phyloP scores from a whole-genome alignment of 2,797 vertebrate genomes.

The Scleropages formosus region DNA sequence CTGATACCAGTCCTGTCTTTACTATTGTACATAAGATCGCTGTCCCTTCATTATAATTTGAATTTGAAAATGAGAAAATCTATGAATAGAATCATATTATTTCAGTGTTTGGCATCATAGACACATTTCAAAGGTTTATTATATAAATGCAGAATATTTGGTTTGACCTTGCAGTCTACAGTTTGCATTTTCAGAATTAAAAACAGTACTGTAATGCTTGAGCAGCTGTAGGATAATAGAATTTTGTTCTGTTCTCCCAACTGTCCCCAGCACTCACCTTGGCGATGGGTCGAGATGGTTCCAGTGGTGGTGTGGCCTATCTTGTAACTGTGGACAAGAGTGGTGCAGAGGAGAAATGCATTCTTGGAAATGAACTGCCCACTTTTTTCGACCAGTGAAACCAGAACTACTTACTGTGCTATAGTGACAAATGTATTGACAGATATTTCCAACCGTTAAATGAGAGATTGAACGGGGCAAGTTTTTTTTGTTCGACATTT shows the following conservation, averaged over 20 bases:
- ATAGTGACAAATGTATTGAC: accelerated
- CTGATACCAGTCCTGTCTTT: too few relatives aligned
- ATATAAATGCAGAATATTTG: not conserved
- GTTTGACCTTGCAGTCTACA: not conserved
- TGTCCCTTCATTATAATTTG: too few relatives aligned
- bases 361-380: slow-evolving; percentile 77
- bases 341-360: slow-evolving; percentile 68
- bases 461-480: too few relatives aligned
- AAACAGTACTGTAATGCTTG: too few relatives aligned
- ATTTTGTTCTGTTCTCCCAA: not conserved
- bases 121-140: too few relatives aligned
- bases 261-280: slow-evolving; percentile 69
- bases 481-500: too few relatives aligned
- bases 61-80: too few relatives aligned
- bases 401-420: too few relatives aligned
- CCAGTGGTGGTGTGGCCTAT: slow-evolving; percentile 81
- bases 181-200: not conserved
- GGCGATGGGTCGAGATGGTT: slow-evolving; percentile 81
- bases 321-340: slow-evolving; percentile 75
- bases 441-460: too few relatives aligned
- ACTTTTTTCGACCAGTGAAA: slow-evolving; percentile 73
- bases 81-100: too few relatives aligned
- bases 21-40: too few relatives aligned
- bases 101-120: too few relatives aligned
- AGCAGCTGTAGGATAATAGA: not conserved